phyloP scores from a whole-genome alignment of 2,113 vertebrate species.

The Thalassoma bifasciatum region DNA sequence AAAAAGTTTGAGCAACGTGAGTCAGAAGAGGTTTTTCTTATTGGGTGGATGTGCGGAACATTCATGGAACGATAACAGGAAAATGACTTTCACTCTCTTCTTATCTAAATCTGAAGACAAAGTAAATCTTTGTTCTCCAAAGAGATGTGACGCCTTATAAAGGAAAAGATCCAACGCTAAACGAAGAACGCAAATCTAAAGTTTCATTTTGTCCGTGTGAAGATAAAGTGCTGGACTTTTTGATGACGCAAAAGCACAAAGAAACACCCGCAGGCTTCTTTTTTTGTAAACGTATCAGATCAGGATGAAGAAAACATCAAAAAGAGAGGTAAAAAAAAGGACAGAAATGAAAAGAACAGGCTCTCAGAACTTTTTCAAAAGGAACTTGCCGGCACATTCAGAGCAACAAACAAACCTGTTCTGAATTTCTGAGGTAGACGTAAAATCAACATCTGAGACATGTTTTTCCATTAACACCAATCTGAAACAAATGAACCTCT shows the following conservation, averaged over 20 bases:
- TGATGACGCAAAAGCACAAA: background rate
- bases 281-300: too few relatives aligned
- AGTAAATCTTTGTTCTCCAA: background rate
- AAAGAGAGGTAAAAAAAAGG: background rate
- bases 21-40: background rate
- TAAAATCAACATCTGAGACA: background rate
- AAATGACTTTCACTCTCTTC: slow-evolving; percentile 9
- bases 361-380: background rate
- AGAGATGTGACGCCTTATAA: slow-evolving; percentile 6
- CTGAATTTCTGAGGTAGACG: background rate
- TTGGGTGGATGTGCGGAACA: slow-evolving; percentile 4
- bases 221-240: background rate
- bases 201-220: background rate
- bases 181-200: slow-evolving; percentile 4
- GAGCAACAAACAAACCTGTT: background rate
- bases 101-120: slow-evolving; percentile 1
- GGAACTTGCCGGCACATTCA: background rate
- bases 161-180: background rate
- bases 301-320: background rate
- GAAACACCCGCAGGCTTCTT: background rate
- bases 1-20: background rate
- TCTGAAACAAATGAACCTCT: slow-evolving; percentile 33
- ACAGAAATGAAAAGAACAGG: background rate
- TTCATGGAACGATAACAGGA: background rate
- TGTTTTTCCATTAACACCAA: background rate